Conservation (phyloP, 2,888 invertebrate species). For the Sarcophaga subvicina region DNA sequence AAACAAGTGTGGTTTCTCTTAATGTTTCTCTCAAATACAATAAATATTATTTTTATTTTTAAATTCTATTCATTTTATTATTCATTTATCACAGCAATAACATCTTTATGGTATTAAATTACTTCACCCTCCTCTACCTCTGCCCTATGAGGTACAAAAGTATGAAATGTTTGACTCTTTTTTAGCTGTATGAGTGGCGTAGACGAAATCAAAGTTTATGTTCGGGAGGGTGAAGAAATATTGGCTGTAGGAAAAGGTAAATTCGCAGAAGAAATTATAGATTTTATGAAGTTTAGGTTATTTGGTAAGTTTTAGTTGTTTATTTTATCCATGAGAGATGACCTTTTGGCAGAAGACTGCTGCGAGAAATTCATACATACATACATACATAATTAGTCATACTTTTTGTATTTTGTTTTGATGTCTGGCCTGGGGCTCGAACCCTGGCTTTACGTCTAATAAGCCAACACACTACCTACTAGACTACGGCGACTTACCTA, state of each 20-base stretch:
- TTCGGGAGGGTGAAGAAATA: not conserved
- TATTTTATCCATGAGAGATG: too few species aligned
- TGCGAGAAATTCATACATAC: too few species aligned
- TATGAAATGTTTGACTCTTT: not conserved
- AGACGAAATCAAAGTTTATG: conserved; percentile 19
- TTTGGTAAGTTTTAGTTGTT: too few species aligned
- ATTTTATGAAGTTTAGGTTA: too few species aligned
- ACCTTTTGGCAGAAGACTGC: too few species aligned
- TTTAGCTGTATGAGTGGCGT: conserved; percentile 3
- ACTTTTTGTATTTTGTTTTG: too few species aligned
- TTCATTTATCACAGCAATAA: conserved; percentile 40
- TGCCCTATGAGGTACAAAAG: not conserved
- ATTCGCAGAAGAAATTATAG: not conserved
- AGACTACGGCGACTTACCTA: too few species aligned
- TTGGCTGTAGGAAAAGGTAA: conserved; percentile 4
- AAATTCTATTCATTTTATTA: conserved; percentile 21
- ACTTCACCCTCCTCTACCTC: conserved; percentile 16
- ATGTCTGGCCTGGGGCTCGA: too few species aligned
- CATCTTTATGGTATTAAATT: conserved; percentile 61
- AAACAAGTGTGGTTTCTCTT: not conserved
- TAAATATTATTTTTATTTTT: conserved; percentile 19
- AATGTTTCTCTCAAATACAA: conserved; percentile 20
- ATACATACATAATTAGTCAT: too few species aligned
- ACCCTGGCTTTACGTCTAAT: too few species aligned
- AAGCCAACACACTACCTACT: too few species aligned